A percentile compares a stretch with the other conserved stretches of the same genome.
Conservation (phyloP, 1,140 invertebrate genomes). For the Cydia pomonella region DNA sequence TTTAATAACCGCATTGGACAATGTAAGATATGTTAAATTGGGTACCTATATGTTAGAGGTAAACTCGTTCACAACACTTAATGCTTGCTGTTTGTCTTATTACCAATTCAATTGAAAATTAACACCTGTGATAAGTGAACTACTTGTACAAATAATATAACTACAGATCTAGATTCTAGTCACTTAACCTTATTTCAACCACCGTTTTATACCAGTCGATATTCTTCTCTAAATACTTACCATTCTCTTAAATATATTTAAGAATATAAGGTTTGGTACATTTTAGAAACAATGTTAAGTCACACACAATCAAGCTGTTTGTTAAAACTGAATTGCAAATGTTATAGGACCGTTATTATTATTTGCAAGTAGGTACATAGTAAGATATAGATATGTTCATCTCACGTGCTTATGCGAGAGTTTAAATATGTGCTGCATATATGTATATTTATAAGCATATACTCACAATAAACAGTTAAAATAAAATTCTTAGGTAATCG, state of each 20-base stretch:
- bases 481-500: slow-evolving; percentile 2
- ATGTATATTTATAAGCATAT: not conserved
- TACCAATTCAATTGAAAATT: not conserved
- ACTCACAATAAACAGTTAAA: slow-evolving; percentile 4
- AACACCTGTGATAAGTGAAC: not conserved
- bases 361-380: not conserved
- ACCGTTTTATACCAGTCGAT: not conserved
- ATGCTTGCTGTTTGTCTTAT: too few relatives aligned
- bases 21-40: not conserved
- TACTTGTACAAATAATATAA: not conserved
- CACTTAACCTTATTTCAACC: slow-evolving; percentile 1
- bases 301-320: not conserved
- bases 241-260: too few relatives aligned
- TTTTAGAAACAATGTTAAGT: not conserved
- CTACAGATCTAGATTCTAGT: not conserved
- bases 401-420: too few relatives aligned
- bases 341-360: not conserved
- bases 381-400: not conserved
- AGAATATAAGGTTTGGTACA: too few relatives aligned
- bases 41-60: not conserved
- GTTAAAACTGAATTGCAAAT: not conserved
- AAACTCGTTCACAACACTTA: not conserved
- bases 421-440: not conserved
- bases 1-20: slow-evolving; percentile 1
- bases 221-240: not conserved